phyloP scores from a whole-genome alignment of 2,113 vertebrate species.

The Dromaius novaehollandiae region DNA sequence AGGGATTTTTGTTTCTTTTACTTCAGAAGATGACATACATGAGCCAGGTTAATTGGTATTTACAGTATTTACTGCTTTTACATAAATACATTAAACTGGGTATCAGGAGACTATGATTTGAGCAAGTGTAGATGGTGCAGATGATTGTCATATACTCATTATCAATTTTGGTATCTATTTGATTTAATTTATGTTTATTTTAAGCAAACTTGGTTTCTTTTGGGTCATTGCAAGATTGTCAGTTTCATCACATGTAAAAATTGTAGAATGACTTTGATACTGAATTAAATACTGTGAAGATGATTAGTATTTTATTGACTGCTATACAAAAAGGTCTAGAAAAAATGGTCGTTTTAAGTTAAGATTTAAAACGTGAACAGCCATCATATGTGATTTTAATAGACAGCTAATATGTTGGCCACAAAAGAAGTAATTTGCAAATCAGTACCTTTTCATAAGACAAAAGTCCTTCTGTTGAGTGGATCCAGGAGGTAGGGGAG shows the following conservation, averaged over 20 bases:
- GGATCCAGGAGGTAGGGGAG: neutral
- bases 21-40: neutral
- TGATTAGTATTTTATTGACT: neutral
- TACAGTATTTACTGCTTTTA: neutral
- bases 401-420: neutral
- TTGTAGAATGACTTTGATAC: neutral
- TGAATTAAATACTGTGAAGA: neutral
- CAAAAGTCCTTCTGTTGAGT: neutral
- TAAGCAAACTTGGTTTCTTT: neutral
- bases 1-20: neutral
- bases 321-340: neutral
- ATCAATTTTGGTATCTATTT: neutral
- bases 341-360: neutral
- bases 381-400: neutral
- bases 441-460: neutral
- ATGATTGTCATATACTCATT: neutral
- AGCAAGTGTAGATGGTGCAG: neutral
- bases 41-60: neutral
- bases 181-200: neutral
- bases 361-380: neutral
- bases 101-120: neutral
- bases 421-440: neutral
- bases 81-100: neutral
- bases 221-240: neutral
- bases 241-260: neutral